phyloP scores from a whole-genome alignment of 2,113 vertebrate genomes.

The Nestor notabilis region DNA sequence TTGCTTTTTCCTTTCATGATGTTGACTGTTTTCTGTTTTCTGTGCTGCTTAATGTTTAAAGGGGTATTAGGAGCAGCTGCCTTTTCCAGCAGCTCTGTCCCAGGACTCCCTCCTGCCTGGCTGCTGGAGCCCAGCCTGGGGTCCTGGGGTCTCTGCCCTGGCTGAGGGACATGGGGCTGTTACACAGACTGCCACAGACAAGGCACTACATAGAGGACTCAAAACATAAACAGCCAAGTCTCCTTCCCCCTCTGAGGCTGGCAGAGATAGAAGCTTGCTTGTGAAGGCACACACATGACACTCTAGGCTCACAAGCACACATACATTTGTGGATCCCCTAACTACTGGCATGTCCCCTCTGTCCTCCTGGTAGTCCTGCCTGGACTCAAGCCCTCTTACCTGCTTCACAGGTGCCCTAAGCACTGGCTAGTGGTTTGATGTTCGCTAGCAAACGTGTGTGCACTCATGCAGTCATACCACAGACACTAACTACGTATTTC shows the following conservation, averaged over 20 bases:
- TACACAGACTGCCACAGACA: neutral
- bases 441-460: accelerated
- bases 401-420: neutral
- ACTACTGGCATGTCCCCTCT: neutral
- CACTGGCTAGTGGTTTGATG: neutral
- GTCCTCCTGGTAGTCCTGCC: accelerated
- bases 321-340: neutral
- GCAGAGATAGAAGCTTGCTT: neutral
- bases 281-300: neutral
- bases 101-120: neutral
- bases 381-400: neutral
- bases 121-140: neutral
- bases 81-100: neutral
- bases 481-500: accelerated
- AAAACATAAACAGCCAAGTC: neutral
- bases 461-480: neutral
- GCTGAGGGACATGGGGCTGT: neutral
- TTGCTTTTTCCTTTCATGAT: neutral
- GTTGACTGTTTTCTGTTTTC: neutral
- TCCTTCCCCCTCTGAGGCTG: neutral
- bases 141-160: neutral
- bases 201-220: neutral
- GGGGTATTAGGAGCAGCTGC: neutral
- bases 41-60: neutral
- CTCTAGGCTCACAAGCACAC: neutral